Base-by-base conservation (phyloP, 1,140 invertebrate species). In the Neodiprion lecontei region DNA sequence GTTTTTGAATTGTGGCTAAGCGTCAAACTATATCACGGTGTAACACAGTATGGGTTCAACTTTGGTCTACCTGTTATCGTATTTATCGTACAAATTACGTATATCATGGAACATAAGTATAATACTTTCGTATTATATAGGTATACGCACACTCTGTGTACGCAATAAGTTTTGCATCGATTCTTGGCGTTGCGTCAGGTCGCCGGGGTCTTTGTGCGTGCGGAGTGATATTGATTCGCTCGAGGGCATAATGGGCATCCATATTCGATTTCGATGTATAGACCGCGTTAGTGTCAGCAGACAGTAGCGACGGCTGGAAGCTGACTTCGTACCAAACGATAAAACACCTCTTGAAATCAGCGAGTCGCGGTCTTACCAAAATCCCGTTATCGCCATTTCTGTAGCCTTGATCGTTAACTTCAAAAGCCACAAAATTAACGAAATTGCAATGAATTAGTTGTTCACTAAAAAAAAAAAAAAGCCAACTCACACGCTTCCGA, bases 171-270 rank as follows among this genome's bases (percentile, higher is more conserved):
- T 75, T 78, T 81, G 77, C 77, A 79, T 82, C 74, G 76, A 77
- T 77, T 77, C 74, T 74, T 77, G 73, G 69, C 69, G 70, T 47
- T 71, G 70, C 70, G 70, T 77, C 76, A 75, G 81, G 74, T 69
- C 78, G 81, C 79, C 82, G 80, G 81, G 82, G 79, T 76, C 81
- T 81, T 78, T 80, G 78, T 81, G 82, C 28, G 28, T 80, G 80
- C 79, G 77, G 81, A 82, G 82, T 81, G 75, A 76, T 83, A 83
- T 83, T 82, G 82, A 83, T 83, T 83, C 80, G 76, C 77, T 77
- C 73, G 78, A 74, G 76, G 80, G 65, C 80, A 77, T 79, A 71
- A 81, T 79, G 79, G 80, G 77, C 77, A 81, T 78, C 78, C 78
- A 79, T 79, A 79, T 79, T 81, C 80, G 78, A 81, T 81, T 81